Conservation (phyloP, 23 tunicate species). For the Botrylloides violaceus region DNA sequence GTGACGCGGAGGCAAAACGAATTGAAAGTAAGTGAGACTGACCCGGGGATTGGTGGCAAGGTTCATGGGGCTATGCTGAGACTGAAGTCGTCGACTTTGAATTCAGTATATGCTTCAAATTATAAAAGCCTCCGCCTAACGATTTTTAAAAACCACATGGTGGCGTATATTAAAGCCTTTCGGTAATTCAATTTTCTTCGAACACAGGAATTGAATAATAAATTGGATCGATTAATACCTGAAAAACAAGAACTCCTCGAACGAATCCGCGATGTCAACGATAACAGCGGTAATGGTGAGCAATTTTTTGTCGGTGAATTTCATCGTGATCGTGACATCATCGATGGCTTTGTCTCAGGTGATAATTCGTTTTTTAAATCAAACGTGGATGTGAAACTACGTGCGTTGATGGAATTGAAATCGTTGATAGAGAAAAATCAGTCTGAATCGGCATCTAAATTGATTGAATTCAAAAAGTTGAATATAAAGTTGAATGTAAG, state of each 20-base stretch:
- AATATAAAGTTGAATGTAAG: conserved; percentile 51
- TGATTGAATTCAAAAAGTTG: conserved; percentile 31
- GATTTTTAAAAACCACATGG: background rate
- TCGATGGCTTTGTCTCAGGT: background rate
- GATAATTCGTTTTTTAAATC: background rate
- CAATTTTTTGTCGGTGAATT: background rate
- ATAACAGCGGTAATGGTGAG: conserved; percentile 30
- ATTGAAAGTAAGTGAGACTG: conserved; percentile 32
- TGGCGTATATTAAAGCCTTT: too few species aligned
- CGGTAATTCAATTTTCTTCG: too few species aligned
- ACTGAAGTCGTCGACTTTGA: too few species aligned
- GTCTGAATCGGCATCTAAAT: conserved; percentile 1
- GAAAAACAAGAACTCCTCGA: conserved; percentile 39
- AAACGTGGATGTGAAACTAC: background rate
- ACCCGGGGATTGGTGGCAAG: too few species aligned
- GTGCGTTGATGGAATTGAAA: conserved; percentile 1
- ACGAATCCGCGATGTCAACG: conserved; percentile 49
- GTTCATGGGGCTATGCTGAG: too few species aligned
- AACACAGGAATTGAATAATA: conserved; percentile 42
- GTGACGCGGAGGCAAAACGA: conserved; percentile 75
- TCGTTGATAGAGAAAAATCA: conserved; percentile 3
- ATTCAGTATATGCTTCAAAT: background rate
- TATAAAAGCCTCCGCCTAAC: background rate
- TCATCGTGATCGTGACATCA: too few species aligned
- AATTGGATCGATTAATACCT: conserved; percentile 40